Evolutionary conservation across 2,797 vertebrate species (phyloP).

Genomic region (Melanotaenia maccullochi): DNA sequence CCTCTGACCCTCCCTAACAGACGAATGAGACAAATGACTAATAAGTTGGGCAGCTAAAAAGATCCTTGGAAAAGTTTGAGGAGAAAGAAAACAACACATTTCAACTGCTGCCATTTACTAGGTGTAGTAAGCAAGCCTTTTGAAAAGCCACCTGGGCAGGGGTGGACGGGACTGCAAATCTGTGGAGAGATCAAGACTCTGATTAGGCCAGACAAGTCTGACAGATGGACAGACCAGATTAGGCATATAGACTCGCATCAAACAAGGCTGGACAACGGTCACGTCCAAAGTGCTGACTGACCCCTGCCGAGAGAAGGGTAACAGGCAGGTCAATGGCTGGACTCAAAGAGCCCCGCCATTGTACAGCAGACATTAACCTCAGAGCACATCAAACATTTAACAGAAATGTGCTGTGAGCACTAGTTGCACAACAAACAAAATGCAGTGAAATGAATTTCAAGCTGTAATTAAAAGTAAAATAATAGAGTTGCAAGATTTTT

Average conservation of each 20-base stretch:
- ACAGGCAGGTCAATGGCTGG: slow-evolving; percentile 40
- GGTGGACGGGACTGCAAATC: slow-evolving; percentile 28
- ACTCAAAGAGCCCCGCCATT: slow-evolving; percentile 11
- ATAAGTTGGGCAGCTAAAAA: slow-evolving; percentile 34
- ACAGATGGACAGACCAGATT: slow-evolving; percentile 84
- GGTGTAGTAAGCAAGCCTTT: slow-evolving; percentile 36
- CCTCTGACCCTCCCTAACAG: slow-evolving; percentile 37
- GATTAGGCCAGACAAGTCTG: slow-evolving; percentile 75
- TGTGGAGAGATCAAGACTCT: slow-evolving; percentile 52
- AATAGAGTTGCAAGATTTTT: neutral
- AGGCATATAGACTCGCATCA: slow-evolving; percentile 77
- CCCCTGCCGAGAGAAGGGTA: slow-evolving; percentile 63
- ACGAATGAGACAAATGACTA: slow-evolving; percentile 44
- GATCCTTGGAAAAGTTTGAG: slow-evolving; percentile 36
- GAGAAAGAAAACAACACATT: slow-evolving; percentile 33
- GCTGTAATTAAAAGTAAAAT: neutral
- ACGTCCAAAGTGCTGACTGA: slow-evolving; percentile 60
- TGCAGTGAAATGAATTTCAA: neutral
- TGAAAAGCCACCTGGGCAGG: slow-evolving; percentile 58
- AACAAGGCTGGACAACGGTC: slow-evolving; percentile 68
- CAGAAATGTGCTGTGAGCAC: slow-evolving; percentile 3
- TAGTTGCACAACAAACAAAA: neutral
- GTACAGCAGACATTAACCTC: neutral
- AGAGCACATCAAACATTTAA: neutral
- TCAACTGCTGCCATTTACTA: slow-evolving; percentile 40